Base-by-base conservation (phyloP, 2,797 vertebrate genomes). In the Spinus olivaceus region DNA sequence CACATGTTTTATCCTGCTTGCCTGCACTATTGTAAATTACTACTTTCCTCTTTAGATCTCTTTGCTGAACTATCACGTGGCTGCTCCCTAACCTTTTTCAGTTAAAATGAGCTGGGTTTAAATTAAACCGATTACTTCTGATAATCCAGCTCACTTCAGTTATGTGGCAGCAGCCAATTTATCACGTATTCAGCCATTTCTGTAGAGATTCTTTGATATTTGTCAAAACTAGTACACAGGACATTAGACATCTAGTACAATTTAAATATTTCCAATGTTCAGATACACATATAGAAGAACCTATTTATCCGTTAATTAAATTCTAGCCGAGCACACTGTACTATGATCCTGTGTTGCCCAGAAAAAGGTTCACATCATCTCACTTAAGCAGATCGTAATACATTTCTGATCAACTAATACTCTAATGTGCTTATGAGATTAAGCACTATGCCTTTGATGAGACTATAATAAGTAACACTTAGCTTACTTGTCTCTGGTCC, bases 31-130 rank as follows among this genome's bases (percentile, higher is more conserved):
- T 18, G 18, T 28, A 88, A 88, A 79, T 81, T 33, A 72, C 39
- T 33, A 37, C 49, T 37, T 84, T 90, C 33, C 32, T 84, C 77
- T 70, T 84, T 47, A 81, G 35, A 86, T 79, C 39, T 76, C 71
- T 59, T 88, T 59, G 70, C 80, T 90, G 66, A 92, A 51, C 59
- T 54, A 57, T 54, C 71, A 66, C 3, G 12, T 44, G 73, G 83
- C 50, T 94, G 78, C 59, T 92, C 70, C 32, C 44, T 92, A 95
- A 61, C 41, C 65, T 66, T 86, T 86, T 72, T 65, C 73, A 88
- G 53, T 79, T 84, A 90, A 95, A 95, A 53, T 47, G 47, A 96
- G 66, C 86, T 81, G 73, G 66, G 50, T 88, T 94, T 88, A 92
- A 93, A 72, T 86, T 79, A 84, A 96, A 93, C 50, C 0, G 0